Evolutionary conservation across 2,888 invertebrate species (phyloP).

Genomic region (Amphipyra tragopoginis): DNA sequence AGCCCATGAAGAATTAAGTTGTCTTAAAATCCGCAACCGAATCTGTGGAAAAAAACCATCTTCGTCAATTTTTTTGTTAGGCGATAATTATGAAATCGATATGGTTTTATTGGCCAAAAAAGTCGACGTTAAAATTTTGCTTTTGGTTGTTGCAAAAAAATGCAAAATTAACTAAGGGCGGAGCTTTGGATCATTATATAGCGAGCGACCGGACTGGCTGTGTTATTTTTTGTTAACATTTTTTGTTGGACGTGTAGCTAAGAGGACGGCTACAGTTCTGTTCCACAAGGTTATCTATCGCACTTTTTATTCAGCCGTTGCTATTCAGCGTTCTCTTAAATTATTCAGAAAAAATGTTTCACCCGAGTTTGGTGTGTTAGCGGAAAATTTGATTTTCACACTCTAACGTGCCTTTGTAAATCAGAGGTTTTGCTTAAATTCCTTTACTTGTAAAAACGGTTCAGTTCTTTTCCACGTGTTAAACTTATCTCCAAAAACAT

Average conservation of each 20-base stretch:
- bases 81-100: conserved; percentile 72
- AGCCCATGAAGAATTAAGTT: conserved; percentile 54
- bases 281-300: conserved; percentile 81
- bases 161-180: conserved; percentile 79
- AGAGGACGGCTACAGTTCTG: conserved; percentile 79
- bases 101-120: conserved; percentile 61
- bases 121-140: conserved; percentile 65
- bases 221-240: conserved; percentile 80
- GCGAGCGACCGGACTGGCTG: conserved; percentile 77
- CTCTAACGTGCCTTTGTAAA: conserved; percentile 39
- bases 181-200: conserved; percentile 83
- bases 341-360: conserved; percentile 72
- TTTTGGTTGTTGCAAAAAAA: conserved; percentile 70
- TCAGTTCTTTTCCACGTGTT: too few species aligned
- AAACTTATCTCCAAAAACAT: too few species aligned
- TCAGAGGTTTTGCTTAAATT: conserved; percentile 22
- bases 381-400: conserved; percentile 74
- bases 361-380: conserved; percentile 64
- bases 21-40: conserved; percentile 54
- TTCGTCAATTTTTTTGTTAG: conserved; percentile 43
- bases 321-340: conserved; percentile 76
- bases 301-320: conserved; percentile 71
- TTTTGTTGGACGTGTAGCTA: conserved; percentile 79
- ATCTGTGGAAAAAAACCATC: conserved; percentile 45
- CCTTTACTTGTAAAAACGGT: not conserved